Evolutionary conservation across 2,113 vertebrate genomes (phyloP).

Genomic region (Oryzias curvinotus): DNA sequence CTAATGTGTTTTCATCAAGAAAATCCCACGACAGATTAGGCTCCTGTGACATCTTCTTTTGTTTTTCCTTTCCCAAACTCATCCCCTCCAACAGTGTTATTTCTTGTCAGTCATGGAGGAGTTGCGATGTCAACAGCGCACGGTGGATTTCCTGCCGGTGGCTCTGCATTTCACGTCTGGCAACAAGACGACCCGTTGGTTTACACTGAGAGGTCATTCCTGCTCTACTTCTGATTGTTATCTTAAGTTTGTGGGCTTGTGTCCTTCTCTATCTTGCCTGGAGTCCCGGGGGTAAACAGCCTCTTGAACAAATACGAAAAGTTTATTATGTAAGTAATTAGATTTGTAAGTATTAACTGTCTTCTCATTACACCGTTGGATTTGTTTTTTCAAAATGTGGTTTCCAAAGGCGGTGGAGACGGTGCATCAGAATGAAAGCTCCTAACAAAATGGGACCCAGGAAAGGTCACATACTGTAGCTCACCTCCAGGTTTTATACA

Average conservation of each 20-base stretch:
- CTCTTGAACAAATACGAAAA: conserved; percentile 46
- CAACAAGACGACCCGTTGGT: conserved; percentile 49
- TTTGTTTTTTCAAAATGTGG: conserved; percentile 48
- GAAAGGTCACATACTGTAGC: background rate
- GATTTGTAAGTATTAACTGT: conserved; percentile 46
- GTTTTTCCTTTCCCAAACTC: background rate
- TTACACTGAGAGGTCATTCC: conserved; percentile 54
- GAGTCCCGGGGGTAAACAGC: conserved; percentile 40
- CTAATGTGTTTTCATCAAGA: background rate
- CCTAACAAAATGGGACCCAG: background rate
- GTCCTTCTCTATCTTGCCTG: conserved; percentile 43
- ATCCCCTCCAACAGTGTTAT: conserved; percentile 62
- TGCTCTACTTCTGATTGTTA: conserved; percentile 72
- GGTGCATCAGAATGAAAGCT: conserved; percentile 15
- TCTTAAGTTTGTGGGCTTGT: conserved; percentile 49
- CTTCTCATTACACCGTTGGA: conserved; percentile 47
- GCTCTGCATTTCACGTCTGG: conserved; percentile 63
- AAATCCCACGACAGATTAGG: background rate
- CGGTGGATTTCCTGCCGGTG: conserved; percentile 54
- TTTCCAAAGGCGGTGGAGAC: conserved; percentile 14
- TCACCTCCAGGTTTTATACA: conserved; percentile 33
- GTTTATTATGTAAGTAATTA: conserved; percentile 60
- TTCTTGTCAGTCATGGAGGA: conserved; percentile 63
- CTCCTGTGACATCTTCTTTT: conserved; percentile 31
- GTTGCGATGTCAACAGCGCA: conserved; percentile 63